Conservation (phyloP, 2,113 vertebrate species). For the Nothocercus julius region DNA sequence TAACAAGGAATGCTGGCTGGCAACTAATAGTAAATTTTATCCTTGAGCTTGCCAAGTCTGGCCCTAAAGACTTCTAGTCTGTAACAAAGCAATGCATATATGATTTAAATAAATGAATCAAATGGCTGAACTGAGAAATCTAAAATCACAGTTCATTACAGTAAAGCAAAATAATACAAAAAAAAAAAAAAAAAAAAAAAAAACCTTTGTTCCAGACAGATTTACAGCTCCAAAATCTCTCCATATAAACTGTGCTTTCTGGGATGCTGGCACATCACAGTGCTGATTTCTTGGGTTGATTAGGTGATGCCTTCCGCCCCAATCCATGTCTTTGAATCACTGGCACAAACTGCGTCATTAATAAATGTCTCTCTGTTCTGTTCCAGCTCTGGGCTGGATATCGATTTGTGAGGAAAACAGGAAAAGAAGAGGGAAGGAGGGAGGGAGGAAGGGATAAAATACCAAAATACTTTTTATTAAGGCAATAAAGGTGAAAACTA, state of each 20-base stretch:
- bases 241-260: not conserved
- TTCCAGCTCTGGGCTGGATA: not conserved
- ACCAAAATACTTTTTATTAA: conserved; percentile 10
- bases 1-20: not conserved
- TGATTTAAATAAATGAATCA: not conserved
- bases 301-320: not conserved
- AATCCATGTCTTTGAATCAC: rapidly evolving
- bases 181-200: rapidly evolving
- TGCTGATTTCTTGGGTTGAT: not conserved
- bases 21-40: not conserved
- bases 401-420: conserved; percentile 5
- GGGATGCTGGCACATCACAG: not conserved
- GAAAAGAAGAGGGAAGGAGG: not conserved
- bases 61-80: not conserved
- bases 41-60: not conserved
- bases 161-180: not conserved
- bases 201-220: not conserved
- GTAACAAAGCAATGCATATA: not conserved
- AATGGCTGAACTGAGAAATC: not conserved
- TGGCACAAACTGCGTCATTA: not conserved
- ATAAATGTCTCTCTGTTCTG: not conserved
- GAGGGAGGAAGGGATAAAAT: not conserved
- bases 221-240: not conserved
- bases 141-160: not conserved
- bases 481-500: conserved; percentile 22